Base-by-base conservation (phyloP, 2,113 vertebrate species). In the Callorhinus ursinus region DNA sequence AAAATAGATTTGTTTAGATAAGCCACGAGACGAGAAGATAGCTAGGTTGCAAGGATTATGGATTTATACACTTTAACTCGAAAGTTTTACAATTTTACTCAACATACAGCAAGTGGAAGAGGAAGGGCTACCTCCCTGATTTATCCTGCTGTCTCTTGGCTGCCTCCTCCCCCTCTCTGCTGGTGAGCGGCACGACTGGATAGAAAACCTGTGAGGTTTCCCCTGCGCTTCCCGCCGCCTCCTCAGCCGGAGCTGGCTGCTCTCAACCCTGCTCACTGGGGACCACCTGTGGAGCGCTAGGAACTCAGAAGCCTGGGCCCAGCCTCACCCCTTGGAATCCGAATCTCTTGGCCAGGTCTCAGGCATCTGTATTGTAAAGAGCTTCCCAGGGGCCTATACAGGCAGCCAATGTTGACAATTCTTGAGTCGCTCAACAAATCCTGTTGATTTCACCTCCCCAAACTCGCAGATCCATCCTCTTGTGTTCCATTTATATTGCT, bases 61-160 rank as follows among this genome's bases (percentile, higher is more conserved):
- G 74, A 46, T 88, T 88, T 80, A 76, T n/a, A 88, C 19, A 39
- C 76, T 81, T 95, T 95, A 90, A 93, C n/a, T 92, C 63, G 79
- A 31, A 59, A 21, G 15, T 83, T 85, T 92, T 83, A 92, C 42
- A 28, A 31, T 86, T 95, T 95, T 59, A 67, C 55, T 88, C 51
- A 36, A 88, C 36, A 57, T 36, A 81, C 80, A 93, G 93, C 28
- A 94, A 87, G n/a, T 33, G 31, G n/a, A 88, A 90, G 59, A 95
- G 77, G 57, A 83, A 87, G 55, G 61, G 59, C 74, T 87, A 11
- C 63, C n/a, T 94, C 57, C 63, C 33, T 71, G 63, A 90, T 22
- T 71, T 92, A 83, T 87, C 59, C 36, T 69, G 21, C 61, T 51
- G 16, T 74, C 51, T 10, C 51, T 61, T 67, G 86, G 31, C 49